Conservation (phyloP, 2,113 vertebrate species). For the Takifugu flavidus region DNA sequence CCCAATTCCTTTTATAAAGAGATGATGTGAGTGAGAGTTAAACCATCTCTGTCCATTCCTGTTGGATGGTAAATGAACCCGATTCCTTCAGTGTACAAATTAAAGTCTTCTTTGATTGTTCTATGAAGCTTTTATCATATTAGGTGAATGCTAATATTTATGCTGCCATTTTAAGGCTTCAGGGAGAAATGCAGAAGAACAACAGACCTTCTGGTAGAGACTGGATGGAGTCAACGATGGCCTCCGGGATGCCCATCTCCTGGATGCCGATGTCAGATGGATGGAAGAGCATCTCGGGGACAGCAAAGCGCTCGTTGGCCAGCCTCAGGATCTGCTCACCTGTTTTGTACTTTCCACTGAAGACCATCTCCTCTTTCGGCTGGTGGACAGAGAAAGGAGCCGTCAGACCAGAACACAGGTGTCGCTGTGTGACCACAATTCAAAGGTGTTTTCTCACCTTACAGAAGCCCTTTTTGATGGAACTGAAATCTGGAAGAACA, state of each 20-base stretch:
- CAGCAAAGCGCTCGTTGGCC: slow-evolving; percentile 94
- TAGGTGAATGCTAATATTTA: no score
- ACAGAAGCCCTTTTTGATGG: slow-evolving; percentile 98
- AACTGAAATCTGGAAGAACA: slow-evolving; percentile 96
- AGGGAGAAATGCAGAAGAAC: not conserved
- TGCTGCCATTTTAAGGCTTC: no score
- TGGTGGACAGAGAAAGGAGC: slow-evolving; percentile 41
- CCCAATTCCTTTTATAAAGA: no score
- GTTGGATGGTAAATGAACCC: no score
- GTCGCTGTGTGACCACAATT: not conserved
- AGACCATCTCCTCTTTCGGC: slow-evolving; percentile 93
- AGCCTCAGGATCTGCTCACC: slow-evolving; percentile 94
- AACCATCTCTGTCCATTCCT: no score
- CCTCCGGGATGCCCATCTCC: slow-evolving; percentile 98
- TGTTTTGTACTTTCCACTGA: slow-evolving; percentile 94
- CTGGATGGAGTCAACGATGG: slow-evolving; percentile 88
- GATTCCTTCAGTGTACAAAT: no score
- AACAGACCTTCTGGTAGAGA: slow-evolving; percentile 88
- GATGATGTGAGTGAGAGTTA: no score
- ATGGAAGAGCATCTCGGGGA: slow-evolving; percentile 96
- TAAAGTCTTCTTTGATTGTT: no score
- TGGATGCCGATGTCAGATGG: slow-evolving; percentile 96
- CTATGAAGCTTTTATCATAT: no score
- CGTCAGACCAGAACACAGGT: not conserved
- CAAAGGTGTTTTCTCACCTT: slow-evolving; percentile 76